Conservation (phyloP, 2,888 invertebrate genomes). For the Mesochorus sp. region DNA sequence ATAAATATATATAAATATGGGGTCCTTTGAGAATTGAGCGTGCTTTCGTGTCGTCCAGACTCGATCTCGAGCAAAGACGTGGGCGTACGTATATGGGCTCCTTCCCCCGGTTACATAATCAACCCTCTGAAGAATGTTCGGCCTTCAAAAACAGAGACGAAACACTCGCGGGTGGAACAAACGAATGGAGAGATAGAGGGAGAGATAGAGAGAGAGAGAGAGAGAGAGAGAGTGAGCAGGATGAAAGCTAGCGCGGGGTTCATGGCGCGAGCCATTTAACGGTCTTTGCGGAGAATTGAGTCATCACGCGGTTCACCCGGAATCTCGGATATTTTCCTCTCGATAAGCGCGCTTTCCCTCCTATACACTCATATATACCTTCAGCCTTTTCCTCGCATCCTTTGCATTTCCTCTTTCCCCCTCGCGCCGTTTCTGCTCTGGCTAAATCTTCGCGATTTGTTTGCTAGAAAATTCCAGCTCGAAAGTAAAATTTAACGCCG, state of each 20-base stretch:
- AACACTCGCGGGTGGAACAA: conserved; percentile 63
- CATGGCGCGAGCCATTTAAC: conserved; percentile 80
- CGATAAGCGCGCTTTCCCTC: conserved; percentile 82
- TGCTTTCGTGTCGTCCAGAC: conserved; percentile 26
- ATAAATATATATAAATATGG: too few species aligned
- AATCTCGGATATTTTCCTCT: conserved; percentile 83
- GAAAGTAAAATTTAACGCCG: too few species aligned
- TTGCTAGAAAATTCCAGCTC: background rate
- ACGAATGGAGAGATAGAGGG: conserved; percentile 54
- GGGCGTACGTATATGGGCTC: background rate
- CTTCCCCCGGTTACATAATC: conserved; percentile 31
- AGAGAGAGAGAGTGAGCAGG: conserved; percentile 63
- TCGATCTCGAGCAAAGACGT: conserved; percentile 2
- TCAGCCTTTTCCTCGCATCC: conserved; percentile 83
- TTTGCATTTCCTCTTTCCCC: conserved; percentile 77
- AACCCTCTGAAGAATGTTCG: conserved; percentile 77
- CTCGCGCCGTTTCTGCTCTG: conserved; percentile 48
- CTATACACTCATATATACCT: conserved; percentile 80
- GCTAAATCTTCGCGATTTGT: conserved; percentile 46
- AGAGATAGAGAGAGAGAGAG: conserved; percentile 61
- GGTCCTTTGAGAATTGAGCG: conserved; percentile 42
- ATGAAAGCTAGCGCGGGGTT: conserved; percentile 68
- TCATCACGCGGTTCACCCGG: conserved; percentile 82
- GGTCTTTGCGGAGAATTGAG: conserved; percentile 81
- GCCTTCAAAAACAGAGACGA: conserved; percentile 80